Conservation (phyloP, 2,888 invertebrate genomes). For the Conistra vaccinii region DNA sequence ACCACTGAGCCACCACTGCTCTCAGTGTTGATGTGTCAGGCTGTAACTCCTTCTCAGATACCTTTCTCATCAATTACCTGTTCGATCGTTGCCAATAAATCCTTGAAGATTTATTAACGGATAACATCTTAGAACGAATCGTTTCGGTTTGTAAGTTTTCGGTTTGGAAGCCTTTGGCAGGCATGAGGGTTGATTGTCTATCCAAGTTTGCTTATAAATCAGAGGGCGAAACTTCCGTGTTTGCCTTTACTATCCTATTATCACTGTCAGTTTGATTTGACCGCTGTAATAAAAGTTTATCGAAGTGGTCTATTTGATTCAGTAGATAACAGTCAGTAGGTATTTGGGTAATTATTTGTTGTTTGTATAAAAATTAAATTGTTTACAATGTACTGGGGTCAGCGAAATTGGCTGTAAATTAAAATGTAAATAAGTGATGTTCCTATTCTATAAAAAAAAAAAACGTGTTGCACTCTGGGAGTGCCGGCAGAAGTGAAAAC, state of each 20-base stretch:
- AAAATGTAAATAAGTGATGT: background rate
- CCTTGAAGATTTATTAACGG: conserved; percentile 19
- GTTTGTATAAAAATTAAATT: background rate
- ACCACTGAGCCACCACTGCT: no score
- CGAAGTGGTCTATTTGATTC: background rate
- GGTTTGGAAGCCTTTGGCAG: conserved; percentile 26
- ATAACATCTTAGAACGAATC: conserved; percentile 37
- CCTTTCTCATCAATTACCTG: background rate
- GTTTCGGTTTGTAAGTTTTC: conserved; percentile 13
- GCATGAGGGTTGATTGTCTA: conserved; percentile 30
- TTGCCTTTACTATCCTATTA: conserved; percentile 24
- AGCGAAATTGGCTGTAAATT: background rate
- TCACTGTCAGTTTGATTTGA: conserved; percentile 26
- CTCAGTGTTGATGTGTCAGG: background rate
- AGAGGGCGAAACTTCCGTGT: conserved; percentile 32
- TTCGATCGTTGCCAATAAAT: conserved; percentile 15
- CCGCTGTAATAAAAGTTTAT: conserved; percentile 22
- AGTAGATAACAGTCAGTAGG: conserved; percentile 1
- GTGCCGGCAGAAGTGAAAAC: no score
- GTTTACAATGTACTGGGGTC: background rate
- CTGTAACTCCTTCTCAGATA: background rate
- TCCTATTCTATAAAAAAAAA: background rate
- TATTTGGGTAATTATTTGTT: background rate
- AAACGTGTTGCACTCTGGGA: no score
- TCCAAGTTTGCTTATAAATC: conserved; percentile 53